Base-by-base conservation (phyloP, 2,888 invertebrate genomes). In the Machimus atricapillus region DNA sequence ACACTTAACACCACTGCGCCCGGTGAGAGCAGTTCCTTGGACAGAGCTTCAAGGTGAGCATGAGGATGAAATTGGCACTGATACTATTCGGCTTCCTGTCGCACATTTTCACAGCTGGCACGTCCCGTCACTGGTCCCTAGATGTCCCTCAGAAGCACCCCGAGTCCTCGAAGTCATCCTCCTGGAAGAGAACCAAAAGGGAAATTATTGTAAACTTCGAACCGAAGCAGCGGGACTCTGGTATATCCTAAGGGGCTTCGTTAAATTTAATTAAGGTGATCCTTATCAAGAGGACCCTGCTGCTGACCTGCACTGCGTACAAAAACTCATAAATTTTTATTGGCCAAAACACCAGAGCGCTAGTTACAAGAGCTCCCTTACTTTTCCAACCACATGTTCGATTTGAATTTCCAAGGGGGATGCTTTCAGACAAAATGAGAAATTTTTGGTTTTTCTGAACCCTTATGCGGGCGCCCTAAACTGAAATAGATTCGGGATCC, bases 1-100 rank as follows among this genome's bases (percentile, higher is more conserved):
- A 83, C 73, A 83, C 34, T 76, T 31, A 77, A 9, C 43, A 40
- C 40, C 78, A 56, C 77, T 78, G 77, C 23, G 27, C 16, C 19
- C 86, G 31, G 19, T 37, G 23, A 16, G 56, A 27, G 77, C 58
- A 40, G 34, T 82, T 40, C 77, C 81, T 88, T 56, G 89, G 89
- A 27, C 89, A 89, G 37, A 89, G 86, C 46, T 89, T 89, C 43
- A 89, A 88, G 37, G 88, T 89, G 43, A 89, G 87, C 74, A 81
- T 89, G 12, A 89, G 88, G 85, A 89, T 89, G 87, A 89, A 89
- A 88, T 88, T 89, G 74, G 46, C 46, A 85, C 83, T 79, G 46
- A 23, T 85, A 77, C 85, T 83, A 66, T 52, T 86, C 34, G 86
- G 46, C 56, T 77, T 56, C 77, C 37, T 37, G 37, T 52, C 76